These are phyloP conservation scores for Unio delphinus DNA, from an alignment of 2,888 invertebrate species.

Conservation along the genomic window DNA sequence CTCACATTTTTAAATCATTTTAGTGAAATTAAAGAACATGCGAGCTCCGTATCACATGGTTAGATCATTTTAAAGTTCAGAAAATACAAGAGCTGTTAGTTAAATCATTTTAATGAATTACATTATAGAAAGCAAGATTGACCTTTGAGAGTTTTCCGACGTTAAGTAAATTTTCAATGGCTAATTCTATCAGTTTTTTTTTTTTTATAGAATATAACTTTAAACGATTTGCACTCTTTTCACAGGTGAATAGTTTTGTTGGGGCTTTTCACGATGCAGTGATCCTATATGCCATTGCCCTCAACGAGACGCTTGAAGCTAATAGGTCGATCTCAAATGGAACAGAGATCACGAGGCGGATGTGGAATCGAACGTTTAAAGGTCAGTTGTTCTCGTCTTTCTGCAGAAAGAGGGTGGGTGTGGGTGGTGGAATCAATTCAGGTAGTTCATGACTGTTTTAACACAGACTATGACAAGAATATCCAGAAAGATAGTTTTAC, in stretches of 20 bases:
- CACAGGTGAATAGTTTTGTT: conserved; percentile 89
- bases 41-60: too few relatives aligned
- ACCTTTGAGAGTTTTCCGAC: not conserved
- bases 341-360: conserved; percentile 84
- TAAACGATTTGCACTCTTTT: not conserved
- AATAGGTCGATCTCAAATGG: conserved; percentile 80
- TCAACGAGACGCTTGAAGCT: conserved; percentile 85
- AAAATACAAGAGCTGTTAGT: too few relatives aligned
- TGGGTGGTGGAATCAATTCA: too few relatives aligned
- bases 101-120: too few relatives aligned
- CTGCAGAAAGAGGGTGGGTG: too few relatives aligned
- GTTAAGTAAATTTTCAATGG: not conserved
- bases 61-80: too few relatives aligned
- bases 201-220: not conserved
- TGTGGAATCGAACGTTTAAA: conserved; percentile 90
- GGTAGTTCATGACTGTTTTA: too few relatives aligned
- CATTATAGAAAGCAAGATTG: not conserved
- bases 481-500: too few relatives aligned
- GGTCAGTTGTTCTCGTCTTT: conserved; percentile 74
- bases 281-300: conserved; percentile 89
- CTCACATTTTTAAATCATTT: too few relatives aligned
- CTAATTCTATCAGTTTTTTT: not conserved
- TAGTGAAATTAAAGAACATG: too few relatives aligned
- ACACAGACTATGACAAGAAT: too few relatives aligned
- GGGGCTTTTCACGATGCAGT: conserved; percentile 98